Conservation (phyloP, 2,888 invertebrate genomes). For the Hirtodrosophila alboralis region DNA sequence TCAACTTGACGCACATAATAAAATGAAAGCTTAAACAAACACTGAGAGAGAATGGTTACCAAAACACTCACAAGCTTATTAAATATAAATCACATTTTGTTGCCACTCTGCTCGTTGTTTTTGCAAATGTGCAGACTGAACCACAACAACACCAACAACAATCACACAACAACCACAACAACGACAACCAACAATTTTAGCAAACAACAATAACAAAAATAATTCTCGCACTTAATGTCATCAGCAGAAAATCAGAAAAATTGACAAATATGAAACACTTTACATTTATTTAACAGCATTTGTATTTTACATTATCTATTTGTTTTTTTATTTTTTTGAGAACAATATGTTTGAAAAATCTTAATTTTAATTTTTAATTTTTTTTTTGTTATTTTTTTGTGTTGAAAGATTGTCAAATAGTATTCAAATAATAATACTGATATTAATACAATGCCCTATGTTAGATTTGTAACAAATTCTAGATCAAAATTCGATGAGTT, state of each 20-base stretch:
- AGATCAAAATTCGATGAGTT: too few species aligned
- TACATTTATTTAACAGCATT: slow-evolving; percentile 17
- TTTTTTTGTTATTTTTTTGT: neutral
- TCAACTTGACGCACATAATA: slow-evolving; percentile 38
- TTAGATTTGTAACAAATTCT: too few species aligned
- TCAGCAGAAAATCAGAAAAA: slow-evolving; percentile 45
- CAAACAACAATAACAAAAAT: slow-evolving; percentile 10
- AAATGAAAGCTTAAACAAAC: slow-evolving; percentile 35
- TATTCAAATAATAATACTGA: too few species aligned
- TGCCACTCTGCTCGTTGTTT: slow-evolving; percentile 8
- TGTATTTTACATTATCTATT: neutral
- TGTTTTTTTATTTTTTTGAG: slow-evolving; percentile 3
- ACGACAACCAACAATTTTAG: slow-evolving; percentile 2
- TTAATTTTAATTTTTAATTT: neutral
- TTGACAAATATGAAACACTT: slow-evolving; percentile 27
- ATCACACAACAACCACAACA: too few species aligned
- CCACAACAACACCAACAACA: neutral
- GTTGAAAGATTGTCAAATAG: too few species aligned
- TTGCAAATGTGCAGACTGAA: neutral
- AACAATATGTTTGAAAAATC: too few species aligned
- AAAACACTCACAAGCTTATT: slow-evolving; percentile 48
- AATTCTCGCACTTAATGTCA: slow-evolving; percentile 17
- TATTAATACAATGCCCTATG: too few species aligned
- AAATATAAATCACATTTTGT: slow-evolving; percentile 55
- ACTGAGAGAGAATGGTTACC: slow-evolving; percentile 14